Evolutionary conservation across 2,113 vertebrate species (phyloP).

Genomic region (Macquaria australasica): DNA sequence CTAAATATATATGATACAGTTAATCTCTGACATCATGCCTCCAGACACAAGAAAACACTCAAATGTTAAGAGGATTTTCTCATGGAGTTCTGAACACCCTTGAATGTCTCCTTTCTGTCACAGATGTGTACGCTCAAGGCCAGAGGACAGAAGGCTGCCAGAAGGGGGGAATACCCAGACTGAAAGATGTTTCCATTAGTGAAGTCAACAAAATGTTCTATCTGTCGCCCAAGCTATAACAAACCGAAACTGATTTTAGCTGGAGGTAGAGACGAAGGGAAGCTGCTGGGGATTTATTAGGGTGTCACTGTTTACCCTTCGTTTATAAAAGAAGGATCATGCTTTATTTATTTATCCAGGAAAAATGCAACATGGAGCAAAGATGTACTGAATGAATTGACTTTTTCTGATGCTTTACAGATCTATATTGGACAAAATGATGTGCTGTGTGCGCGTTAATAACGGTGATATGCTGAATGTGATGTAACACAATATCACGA

Average conservation of each 20-base stretch:
- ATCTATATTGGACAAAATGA: neutral
- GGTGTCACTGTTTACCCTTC: neutral
- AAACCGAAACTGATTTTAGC: constrained; percentile 1
- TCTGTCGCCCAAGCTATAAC: constrained; percentile 70
- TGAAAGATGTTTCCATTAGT: constrained; percentile 91
- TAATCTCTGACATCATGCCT: neutral
- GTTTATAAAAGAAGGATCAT: neutral
- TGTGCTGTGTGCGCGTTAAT: neutral
- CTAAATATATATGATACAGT: neutral
- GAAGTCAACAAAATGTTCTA: constrained; percentile 93
- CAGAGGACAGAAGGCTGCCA: constrained; percentile 84
- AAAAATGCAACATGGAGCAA: neutral
- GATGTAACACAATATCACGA: neutral
- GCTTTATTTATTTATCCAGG: constrained; percentile 12
- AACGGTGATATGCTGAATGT: neutral
- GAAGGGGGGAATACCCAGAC: constrained; percentile 87
- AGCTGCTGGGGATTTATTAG: neutral
- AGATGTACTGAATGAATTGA: neutral
- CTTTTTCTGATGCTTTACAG: neutral
- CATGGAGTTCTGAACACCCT: neutral
- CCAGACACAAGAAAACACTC: neutral
- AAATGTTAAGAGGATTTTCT: neutral
- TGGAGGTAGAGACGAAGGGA: neutral
- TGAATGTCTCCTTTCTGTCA: constrained; percentile 19
- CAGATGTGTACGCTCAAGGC: constrained; percentile 90